Percentiles rank a stretch among this genome's conserved stretches.
phyloP scores from a whole-genome alignment of 2,888 invertebrate species.

The Mantis religiosa region DNA sequence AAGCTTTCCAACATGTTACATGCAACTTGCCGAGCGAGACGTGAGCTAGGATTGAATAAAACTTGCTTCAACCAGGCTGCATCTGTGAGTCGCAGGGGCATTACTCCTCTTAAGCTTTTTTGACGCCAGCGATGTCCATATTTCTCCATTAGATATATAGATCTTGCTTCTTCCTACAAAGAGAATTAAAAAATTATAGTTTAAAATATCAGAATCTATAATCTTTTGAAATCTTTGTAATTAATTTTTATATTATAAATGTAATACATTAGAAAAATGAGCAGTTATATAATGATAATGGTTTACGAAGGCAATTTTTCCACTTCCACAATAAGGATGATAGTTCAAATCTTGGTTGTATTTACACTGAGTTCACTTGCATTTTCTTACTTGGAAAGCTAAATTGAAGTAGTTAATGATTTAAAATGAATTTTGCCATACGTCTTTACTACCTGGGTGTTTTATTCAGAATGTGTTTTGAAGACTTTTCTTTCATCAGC shows the following conservation, averaged over 20 bases:
- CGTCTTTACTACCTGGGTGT: too few species aligned
- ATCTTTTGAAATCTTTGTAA: neutral
- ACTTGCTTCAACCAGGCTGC: slow-evolving; percentile 88
- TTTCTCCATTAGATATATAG: slow-evolving; percentile 67
- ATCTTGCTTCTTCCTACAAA: slow-evolving; percentile 41
- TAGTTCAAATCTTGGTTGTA: too few species aligned
- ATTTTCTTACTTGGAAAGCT: too few species aligned
- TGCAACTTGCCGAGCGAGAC: slow-evolving; percentile 82
- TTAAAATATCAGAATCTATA: neutral
- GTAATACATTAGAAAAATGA: neutral
- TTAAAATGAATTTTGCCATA: too few species aligned
- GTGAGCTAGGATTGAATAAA: slow-evolving; percentile 86
- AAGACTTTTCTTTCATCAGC: too few species aligned
- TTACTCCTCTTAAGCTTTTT: slow-evolving; percentile 46
- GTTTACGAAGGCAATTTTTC: too few species aligned
- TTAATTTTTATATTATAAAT: neutral
- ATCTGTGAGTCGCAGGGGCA: slow-evolving; percentile 59
- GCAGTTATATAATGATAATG: too few species aligned
- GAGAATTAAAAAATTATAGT: neutral
- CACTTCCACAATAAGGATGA: too few species aligned
- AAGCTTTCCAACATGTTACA: slow-evolving; percentile 84
- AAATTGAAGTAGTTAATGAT: too few species aligned
- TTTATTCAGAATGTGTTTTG: too few species aligned
- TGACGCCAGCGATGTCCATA: slow-evolving; percentile 66
- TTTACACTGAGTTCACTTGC: too few species aligned